Evolutionary conservation across 2,113 vertebrate genomes (phyloP).

Genomic region (Rhynchomys soricoides): DNA sequence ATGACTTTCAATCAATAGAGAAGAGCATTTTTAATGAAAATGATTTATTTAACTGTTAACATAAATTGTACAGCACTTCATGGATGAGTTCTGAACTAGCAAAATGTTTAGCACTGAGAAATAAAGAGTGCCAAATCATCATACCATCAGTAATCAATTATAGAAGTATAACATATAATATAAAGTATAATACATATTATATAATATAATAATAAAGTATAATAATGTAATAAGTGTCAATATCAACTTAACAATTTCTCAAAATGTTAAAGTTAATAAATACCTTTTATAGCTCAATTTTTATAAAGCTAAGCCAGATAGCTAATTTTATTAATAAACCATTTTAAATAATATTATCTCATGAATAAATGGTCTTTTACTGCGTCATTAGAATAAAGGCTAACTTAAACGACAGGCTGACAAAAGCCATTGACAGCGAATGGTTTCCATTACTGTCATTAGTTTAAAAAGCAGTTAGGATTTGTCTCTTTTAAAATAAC

Average conservation of each 20-base stretch:
- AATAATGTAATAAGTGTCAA: not conserved
- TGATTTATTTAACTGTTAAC: not conserved
- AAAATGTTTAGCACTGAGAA: not conserved
- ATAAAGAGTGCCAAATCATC: not conserved
- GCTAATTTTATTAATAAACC: slow-evolving; percentile 2
- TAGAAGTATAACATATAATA: not conserved
- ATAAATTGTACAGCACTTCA: not conserved
- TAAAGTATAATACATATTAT: not conserved
- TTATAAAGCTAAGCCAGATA: not conserved
- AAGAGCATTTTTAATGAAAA: not conserved
- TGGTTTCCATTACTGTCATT: not conserved
- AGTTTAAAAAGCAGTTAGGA: not conserved
- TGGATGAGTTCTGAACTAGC: not conserved
- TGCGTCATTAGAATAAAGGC: not conserved
- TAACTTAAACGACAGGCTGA: not conserved
- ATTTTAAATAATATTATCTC: not conserved
- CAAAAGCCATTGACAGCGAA: not conserved
- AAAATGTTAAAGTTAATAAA: not conserved
- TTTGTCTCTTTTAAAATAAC: not conserved
- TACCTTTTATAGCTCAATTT: not conserved
- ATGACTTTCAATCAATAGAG: not conserved
- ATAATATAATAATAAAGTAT: not conserved
- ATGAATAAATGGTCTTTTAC: not conserved
- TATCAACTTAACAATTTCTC: not conserved
- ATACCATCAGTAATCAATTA: not conserved